Evolutionary conservation across 2,113 vertebrate genomes (phyloP), one percentile per base, ranked within the genome.

Genomic region (Penelope pileata): DNA sequence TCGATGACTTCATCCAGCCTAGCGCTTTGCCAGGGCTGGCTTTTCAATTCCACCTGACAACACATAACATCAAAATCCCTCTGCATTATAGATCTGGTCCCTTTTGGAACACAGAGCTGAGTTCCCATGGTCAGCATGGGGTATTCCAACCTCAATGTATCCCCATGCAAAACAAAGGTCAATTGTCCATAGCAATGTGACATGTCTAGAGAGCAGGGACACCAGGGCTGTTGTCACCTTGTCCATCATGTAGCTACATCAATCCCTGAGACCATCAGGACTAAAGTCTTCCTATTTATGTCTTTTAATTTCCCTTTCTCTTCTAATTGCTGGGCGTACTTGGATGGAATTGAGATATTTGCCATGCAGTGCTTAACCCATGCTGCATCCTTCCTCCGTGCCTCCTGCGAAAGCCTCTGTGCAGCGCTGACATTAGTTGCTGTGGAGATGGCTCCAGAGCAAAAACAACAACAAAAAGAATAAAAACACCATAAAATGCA

Each of bases 221-320:
- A 50, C 4, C 18, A 17, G 26, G 29, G n/a, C 50, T 77, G 29
- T 16, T 47, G 43, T 40, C 50, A 77, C 38, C 38, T 70, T 47
- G 38, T 38, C 21, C 12, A 42, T 48, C 43, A 24, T 0, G 0
- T 13, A 26, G 48, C 47, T 29, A 42, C n/a, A 64, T 3, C 10
- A 6, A 3, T 22, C 34, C n/a, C 59, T 32, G 51, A 59, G 12
- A 59, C 30, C 27, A 19, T 59, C 30, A 48, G 34, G 43, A 32
- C 10, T 36, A 9, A 23, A 58, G 21, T 48, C 12, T 16, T 15
- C 34, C 36, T 17, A 21, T 90, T 72, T 40, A 38, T n/a, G 8
- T 12, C 47, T 27, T 50, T 12, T 40, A 12, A 7, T 63, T 63
- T 50, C 26, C 34, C 19, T 32, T 36, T 63, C 22, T 36, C 12